A percentile compares a stretch with the other conserved stretches of the same genome.
Evolutionary conservation across 2,888 invertebrate species (phyloP).

Genomic region (Cephus nigrinus): DNA sequence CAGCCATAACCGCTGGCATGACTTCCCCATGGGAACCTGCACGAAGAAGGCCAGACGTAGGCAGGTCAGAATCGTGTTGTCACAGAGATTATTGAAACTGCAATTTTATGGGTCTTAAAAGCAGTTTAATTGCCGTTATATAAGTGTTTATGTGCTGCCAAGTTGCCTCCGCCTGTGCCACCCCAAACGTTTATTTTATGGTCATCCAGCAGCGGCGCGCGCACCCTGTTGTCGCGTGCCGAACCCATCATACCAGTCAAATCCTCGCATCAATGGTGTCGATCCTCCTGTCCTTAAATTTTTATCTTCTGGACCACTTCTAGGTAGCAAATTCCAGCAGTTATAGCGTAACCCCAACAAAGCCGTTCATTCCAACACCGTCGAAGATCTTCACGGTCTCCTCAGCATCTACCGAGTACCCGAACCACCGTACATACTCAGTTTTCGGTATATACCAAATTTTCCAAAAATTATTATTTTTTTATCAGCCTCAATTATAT

Average conservation of each 20-base stretch:
- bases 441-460: not conserved
- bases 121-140: constrained; percentile 67
- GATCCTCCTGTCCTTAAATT: constrained; percentile 4
- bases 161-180: constrained; percentile 60
- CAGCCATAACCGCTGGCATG: not conserved
- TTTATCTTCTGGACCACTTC: not conserved
- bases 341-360: not conserved
- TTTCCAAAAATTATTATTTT: not conserved
- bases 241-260: constrained; percentile 48
- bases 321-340: not conserved
- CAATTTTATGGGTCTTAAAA: constrained; percentile 67
- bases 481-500: not conserved
- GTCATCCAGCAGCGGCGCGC: constrained; percentile 59
- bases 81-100: constrained; percentile 67
- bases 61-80: constrained; percentile 65
- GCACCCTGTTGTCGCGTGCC: constrained; percentile 65
- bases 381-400: not conserved
- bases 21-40: constrained; percentile 24
- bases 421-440: not conserved
- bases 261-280: constrained; percentile 8
- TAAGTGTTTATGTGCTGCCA: constrained; percentile 66
- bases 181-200: constrained; percentile 66
- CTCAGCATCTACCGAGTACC: not conserved
- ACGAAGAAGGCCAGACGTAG: constrained; percentile 36
- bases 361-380: not conserved